phyloP scores from a whole-genome alignment of 1,140 invertebrate species.

The Daktulosphaira vitifoliae region DNA sequence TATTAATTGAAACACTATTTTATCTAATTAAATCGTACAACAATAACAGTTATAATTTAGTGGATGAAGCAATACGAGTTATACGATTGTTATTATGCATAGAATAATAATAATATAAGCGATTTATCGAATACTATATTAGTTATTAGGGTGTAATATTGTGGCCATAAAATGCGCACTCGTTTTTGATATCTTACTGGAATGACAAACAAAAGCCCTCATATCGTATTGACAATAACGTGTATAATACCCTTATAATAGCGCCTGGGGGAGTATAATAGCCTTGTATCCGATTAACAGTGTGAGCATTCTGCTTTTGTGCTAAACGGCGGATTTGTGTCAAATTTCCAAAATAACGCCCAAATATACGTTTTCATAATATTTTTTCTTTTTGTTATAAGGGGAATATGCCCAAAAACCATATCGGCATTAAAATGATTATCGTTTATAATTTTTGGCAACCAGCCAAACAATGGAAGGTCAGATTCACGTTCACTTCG shows the following conservation, averaged over 20 bases:
- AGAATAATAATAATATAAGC: not conserved
- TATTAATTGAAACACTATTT: too few relatives aligned
- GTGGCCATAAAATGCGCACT: not conserved
- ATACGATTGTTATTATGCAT: too few relatives aligned
- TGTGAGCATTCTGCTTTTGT: slow-evolving; percentile 13
- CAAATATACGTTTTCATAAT: slow-evolving; percentile 28
- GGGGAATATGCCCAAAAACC: slow-evolving; percentile 28
- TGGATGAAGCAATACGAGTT: too few relatives aligned
- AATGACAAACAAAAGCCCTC: slow-evolving; percentile 17
- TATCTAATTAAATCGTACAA: too few relatives aligned
- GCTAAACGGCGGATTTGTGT: slow-evolving; percentile 28
- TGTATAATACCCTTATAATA: slow-evolving; percentile 31
- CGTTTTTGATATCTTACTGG: slow-evolving; percentile 30
- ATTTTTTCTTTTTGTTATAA: slow-evolving; percentile 9
- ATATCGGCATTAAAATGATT: slow-evolving; percentile 3
- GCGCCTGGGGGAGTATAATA: slow-evolving; percentile 32
- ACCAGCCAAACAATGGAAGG: slow-evolving; percentile 11
- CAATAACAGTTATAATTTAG: too few relatives aligned
- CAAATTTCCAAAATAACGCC: slow-evolving; percentile 29
- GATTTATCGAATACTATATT: slow-evolving; percentile 12
- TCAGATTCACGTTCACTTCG: not conserved
- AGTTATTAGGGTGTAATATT: not conserved
- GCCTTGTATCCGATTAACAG: slow-evolving; percentile 27
- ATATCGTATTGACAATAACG: slow-evolving; percentile 30
- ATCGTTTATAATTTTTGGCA: slow-evolving; percentile 17